Percentiles rank a stretch among this genome's conserved stretches.
phyloP scores from a whole-genome alignment of 1,140 invertebrate genomes.

The Diplogasteroides magnus region DNA sequence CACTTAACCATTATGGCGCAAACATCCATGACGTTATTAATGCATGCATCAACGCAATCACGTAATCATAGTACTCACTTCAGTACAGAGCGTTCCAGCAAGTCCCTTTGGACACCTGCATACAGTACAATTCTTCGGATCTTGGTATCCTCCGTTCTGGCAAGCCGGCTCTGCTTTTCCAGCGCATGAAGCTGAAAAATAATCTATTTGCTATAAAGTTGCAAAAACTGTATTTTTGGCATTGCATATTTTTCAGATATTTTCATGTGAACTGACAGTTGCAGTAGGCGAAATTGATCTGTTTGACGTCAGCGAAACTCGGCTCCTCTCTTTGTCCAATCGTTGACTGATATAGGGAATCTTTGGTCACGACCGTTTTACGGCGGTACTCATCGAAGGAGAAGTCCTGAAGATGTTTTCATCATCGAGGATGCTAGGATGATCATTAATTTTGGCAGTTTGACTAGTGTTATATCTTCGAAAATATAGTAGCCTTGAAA shows the following conservation, averaged over 20 bases:
- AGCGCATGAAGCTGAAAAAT: slow-evolving; percentile 6
- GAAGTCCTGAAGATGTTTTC: slow-evolving; percentile 11
- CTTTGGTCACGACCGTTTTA: slow-evolving; percentile 18
- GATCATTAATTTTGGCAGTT: no score
- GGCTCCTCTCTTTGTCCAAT: slow-evolving; percentile 28
- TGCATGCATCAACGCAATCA: no score
- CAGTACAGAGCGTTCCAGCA: slow-evolving; percentile 16
- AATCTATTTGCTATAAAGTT: no score
- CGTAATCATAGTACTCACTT: neutral
- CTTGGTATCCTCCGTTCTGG: slow-evolving; percentile 24
- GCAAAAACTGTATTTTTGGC: neutral
- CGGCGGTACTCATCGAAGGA: slow-evolving; percentile 10
- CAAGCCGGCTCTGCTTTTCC: neutral
- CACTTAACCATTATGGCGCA: no score
- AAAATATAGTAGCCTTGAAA: no score
- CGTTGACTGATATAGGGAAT: slow-evolving; percentile 21
- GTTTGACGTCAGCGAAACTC: slow-evolving; percentile 27
- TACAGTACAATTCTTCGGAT: slow-evolving; percentile 19
- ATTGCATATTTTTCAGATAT: neutral
- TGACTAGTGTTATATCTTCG: no score
- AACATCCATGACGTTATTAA: no score
- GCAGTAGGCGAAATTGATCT: slow-evolving; percentile 29
- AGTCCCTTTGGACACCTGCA: slow-evolving; percentile 24
- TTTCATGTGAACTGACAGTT: slow-evolving; percentile 12
- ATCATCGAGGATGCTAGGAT: neutral